These are phyloP conservation scores for Cetoscarus ocellatus DNA, from an alignment of 2,797 vertebrate genomes.

Conservation along the genomic window DNA sequence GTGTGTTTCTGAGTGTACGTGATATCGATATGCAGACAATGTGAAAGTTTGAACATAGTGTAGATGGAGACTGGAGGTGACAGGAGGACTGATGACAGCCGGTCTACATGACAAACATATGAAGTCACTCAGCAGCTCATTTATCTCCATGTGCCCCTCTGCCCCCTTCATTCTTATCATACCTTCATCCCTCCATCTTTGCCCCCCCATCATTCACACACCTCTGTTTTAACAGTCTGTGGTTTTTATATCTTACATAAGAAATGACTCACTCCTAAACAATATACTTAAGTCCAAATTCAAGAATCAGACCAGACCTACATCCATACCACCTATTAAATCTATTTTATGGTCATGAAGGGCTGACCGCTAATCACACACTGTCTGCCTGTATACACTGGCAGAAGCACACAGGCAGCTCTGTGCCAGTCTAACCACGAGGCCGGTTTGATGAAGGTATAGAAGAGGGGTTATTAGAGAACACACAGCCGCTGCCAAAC, in stretches of 20 bases:
- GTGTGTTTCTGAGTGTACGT: no score
- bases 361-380: conserved; percentile 32
- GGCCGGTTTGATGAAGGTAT: conserved; percentile 56
- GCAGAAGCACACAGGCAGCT: conserved; percentile 5
- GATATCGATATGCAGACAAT: conserved; percentile 2
- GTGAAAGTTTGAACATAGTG: conserved; percentile 8
- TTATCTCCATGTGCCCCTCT: conserved; percentile 19
- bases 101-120: conserved; percentile 19
- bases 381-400: conserved; percentile 1
- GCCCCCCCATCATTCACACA: background rate
- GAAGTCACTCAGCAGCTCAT: conserved; percentile 39
- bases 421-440: conserved; percentile 55
- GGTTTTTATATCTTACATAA: conserved; percentile 22
- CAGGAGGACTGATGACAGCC: conserved; percentile 28
- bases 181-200: conserved; percentile 8
- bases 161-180: conserved; percentile 17
- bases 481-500: conserved; percentile 61
- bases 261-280: conserved; percentile 45
- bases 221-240: conserved; percentile 6
- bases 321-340: conserved; percentile 49
- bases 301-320: conserved; percentile 36
- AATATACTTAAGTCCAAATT: conserved; percentile 21
- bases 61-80: conserved; percentile 4
- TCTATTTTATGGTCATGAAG: conserved; percentile 36
- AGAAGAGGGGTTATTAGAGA: conserved; percentile 65